phyloP scores from a whole-genome alignment of 2,797 vertebrate species.

The Rhabdomys pumilio region DNA sequence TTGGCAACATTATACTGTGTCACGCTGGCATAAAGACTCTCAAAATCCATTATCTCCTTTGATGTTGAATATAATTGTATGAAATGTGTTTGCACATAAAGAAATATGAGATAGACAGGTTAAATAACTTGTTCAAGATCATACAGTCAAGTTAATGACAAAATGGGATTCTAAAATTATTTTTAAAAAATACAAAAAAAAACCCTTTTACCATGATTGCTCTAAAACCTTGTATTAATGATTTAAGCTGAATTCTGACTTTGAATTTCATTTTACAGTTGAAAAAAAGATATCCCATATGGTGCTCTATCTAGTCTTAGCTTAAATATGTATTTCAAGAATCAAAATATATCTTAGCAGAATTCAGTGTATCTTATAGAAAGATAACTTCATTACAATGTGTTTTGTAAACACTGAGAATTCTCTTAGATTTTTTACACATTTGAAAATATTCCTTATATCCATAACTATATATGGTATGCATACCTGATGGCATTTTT shows the following conservation, averaged over 20 bases:
- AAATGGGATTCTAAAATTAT: constrained; percentile 6
- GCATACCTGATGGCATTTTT: background rate
- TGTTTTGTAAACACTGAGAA: background rate
- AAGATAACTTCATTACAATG: background rate
- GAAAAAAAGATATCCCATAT: background rate
- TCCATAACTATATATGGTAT: background rate
- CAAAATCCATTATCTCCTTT: background rate
- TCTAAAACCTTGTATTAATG: constrained; percentile 10
- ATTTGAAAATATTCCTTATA: background rate
- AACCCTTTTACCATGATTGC: background rate
- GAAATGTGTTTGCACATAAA: background rate
- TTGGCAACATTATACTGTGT: constrained; percentile 12
- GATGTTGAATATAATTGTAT: constrained; percentile 13
- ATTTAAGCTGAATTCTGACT: constrained; percentile 7
- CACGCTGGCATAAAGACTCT: background rate
- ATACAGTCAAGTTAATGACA: background rate
- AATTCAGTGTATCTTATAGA: background rate
- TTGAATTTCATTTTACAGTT: constrained; percentile 51
- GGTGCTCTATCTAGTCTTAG: background rate
- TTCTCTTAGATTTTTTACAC: background rate
- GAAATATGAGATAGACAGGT: background rate
- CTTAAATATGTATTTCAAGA: background rate
- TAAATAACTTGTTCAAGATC: constrained; percentile 50
- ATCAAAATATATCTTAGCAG: background rate
- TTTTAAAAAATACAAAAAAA: background rate